These are phyloP conservation scores for Crossocerus cetratus DNA, from an alignment of 2,888 invertebrate genomes.

Conservation along the genomic window DNA sequence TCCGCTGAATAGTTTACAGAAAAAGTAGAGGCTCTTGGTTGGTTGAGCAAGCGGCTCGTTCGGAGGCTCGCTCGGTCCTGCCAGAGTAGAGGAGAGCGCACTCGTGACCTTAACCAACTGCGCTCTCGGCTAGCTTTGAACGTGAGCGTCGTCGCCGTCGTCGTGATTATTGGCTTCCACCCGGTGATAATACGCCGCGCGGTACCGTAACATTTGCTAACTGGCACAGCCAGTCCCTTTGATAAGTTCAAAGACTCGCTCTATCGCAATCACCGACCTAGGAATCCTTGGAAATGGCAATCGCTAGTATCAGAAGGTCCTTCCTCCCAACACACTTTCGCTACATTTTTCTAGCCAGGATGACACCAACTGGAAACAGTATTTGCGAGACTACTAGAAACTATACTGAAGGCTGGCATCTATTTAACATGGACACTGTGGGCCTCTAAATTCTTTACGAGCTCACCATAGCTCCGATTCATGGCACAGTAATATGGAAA, in stretches of 20 bases:
- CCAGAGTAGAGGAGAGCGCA: neutral
- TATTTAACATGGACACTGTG: too few relatives aligned
- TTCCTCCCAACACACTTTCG: too few relatives aligned
- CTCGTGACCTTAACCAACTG: conserved; percentile 31
- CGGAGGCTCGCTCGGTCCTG: too few relatives aligned
- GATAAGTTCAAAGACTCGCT: conserved; percentile 25
- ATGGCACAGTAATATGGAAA: too few relatives aligned
- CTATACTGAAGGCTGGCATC: too few relatives aligned
- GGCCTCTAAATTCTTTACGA: too few relatives aligned
- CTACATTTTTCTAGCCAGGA: too few relatives aligned
- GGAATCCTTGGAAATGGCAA: neutral
- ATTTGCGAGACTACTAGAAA: too few relatives aligned
- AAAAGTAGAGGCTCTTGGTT: neutral
- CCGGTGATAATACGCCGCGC: conserved; percentile 26
- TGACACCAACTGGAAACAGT: too few relatives aligned
- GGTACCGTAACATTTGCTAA: conserved; percentile 26
- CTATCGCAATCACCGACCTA: conserved; percentile 11
- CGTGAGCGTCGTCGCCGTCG: conserved; percentile 20
- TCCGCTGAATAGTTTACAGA: neutral
- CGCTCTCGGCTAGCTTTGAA: conserved; percentile 30
- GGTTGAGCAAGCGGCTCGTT: too few relatives aligned
- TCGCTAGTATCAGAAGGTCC: too few relatives aligned
- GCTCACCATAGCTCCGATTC: too few relatives aligned
- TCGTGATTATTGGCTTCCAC: conserved; percentile 41
- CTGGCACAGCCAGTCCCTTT: conserved; percentile 30